These are phyloP conservation scores for Hartigia nigra DNA, from an alignment of 2,888 invertebrate genomes.

Conservation along the genomic window DNA sequence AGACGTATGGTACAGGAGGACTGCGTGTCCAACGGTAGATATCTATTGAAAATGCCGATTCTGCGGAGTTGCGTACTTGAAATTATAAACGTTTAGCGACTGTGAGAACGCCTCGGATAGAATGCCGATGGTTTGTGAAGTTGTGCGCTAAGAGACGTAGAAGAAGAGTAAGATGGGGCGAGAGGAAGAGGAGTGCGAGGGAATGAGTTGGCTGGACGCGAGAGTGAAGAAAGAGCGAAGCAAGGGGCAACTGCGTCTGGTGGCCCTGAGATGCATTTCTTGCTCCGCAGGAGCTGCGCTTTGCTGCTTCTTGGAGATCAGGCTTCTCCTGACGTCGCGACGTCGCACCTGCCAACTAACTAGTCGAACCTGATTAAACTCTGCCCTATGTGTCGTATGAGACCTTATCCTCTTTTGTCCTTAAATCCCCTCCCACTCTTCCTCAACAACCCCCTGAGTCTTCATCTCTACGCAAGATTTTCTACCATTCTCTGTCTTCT, in stretches of 20 bases:
- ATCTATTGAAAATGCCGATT: not conserved
- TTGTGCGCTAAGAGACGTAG: slow-evolving; percentile 13
- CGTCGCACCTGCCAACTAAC: slow-evolving; percentile 63
- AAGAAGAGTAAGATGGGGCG: not conserved
- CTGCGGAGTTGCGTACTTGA: slow-evolving; percentile 20
- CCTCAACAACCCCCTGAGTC: not conserved
- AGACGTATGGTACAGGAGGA: not conserved
- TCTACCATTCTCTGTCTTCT: slow-evolving; percentile 7
- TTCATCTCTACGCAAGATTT: not conserved
- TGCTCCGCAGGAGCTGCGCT: slow-evolving; percentile 35
- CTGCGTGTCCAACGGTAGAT: not conserved
- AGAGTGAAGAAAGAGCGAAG: not conserved
- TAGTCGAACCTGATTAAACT: slow-evolving; percentile 65
- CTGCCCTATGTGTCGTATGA: slow-evolving; percentile 51
- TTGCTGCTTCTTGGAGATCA: slow-evolving; percentile 38
- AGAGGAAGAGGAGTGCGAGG: slow-evolving; percentile 13
- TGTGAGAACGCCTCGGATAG: slow-evolving; percentile 43
- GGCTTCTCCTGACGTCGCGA: slow-evolving; percentile 31
- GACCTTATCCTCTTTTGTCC: not conserved
- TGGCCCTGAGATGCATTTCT: slow-evolving; percentile 47
- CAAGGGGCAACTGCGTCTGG: slow-evolving; percentile 30
- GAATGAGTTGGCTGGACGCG: slow-evolving; percentile 17
- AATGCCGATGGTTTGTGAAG: slow-evolving; percentile 34
- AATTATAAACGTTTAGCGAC: slow-evolving; percentile 50
- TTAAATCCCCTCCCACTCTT: not conserved